Percentiles rank a stretch among this genome's conserved stretches.
Conservation (phyloP, 2,888 invertebrate genomes). For the Cephus rjabovi region DNA sequence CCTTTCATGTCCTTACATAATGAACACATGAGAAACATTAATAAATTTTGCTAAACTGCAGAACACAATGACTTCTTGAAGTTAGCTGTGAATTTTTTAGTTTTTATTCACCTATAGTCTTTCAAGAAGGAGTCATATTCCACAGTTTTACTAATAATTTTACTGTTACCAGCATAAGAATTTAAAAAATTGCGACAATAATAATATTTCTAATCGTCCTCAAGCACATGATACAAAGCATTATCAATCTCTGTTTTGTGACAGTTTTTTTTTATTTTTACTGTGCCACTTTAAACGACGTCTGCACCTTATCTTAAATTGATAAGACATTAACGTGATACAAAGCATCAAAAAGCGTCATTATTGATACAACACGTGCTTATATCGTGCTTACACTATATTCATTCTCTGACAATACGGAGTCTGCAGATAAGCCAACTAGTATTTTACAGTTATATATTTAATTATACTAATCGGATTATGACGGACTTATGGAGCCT, state of each 20-base stretch:
- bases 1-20: neutral
- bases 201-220: neutral
- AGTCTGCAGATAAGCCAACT: neutral
- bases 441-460: conserved; percentile 21
- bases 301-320: neutral
- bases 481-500: conserved; percentile 18
- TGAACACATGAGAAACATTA: neutral
- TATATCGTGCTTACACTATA: neutral
- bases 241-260: neutral
- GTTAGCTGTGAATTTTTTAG: too few relatives aligned
- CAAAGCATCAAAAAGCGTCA: conserved; percentile 13
- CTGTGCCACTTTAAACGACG: neutral
- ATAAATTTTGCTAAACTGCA: neutral
- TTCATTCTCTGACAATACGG: neutral
- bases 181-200: neutral
- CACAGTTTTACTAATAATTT: neutral
- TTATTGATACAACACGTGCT: conserved; percentile 8
- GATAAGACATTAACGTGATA: conserved; percentile 2
- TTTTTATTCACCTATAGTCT: too few relatives aligned
- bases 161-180: neutral
- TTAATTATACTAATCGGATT: conserved; percentile 40
- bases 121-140: too few relatives aligned
- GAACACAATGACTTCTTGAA: too few relatives aligned
- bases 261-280: neutral
- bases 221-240: neutral